Evolutionary conservation across 2,797 vertebrate species (phyloP), one percentile per base, ranked within the genome.

Genomic region (Cossypha niveicapilla): DNA sequence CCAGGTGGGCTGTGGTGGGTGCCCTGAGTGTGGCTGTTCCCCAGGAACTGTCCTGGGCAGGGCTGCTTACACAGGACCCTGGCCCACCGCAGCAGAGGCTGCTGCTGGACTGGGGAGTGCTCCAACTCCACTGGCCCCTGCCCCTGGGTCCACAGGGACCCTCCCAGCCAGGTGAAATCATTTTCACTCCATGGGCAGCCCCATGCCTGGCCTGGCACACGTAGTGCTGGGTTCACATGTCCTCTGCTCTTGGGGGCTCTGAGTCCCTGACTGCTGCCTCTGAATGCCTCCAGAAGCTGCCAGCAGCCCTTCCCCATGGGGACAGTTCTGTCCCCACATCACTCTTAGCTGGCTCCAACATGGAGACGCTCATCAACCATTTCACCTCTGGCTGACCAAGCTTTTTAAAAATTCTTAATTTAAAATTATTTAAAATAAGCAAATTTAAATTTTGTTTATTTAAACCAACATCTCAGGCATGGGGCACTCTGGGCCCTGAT

Each of bases 201-300:
- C 27, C 56, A 4, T 0, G 1, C 24, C 30, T 21, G 47, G 12
- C 1, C 1, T 10, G 41, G 35, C 53, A 45, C 54, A 45, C 0
- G 0, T 50, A 22, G 7, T 3, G 5, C 27, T 3, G 32, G 42
- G 7, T 34, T 63, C 42, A 17, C 0, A 0, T 44, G 56, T 71
- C 15, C 42, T 10, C 19, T 3, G 8, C 34, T 71, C n/a, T 1
- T 30, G 25, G 48, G 45, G 34, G 4, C 37, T 35, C 35, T 35
- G 35, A 10, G 35, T 35, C 35, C 35, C 35, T 35, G 35, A 35
- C 35, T 35, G 35, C 10, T 35, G 35, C 35, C 35, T 35, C 35
- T 35, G 35, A 35, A 35, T 35, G 44, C 25, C 56, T 18, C 25
- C 16, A 24, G 28, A 25, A 32, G 65, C 78, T 71, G 50, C 78